Evolutionary conservation across 2,113 vertebrate genomes (phyloP), one percentile per base, ranked within the genome.

Genomic region (Platichthys flesus): DNA sequence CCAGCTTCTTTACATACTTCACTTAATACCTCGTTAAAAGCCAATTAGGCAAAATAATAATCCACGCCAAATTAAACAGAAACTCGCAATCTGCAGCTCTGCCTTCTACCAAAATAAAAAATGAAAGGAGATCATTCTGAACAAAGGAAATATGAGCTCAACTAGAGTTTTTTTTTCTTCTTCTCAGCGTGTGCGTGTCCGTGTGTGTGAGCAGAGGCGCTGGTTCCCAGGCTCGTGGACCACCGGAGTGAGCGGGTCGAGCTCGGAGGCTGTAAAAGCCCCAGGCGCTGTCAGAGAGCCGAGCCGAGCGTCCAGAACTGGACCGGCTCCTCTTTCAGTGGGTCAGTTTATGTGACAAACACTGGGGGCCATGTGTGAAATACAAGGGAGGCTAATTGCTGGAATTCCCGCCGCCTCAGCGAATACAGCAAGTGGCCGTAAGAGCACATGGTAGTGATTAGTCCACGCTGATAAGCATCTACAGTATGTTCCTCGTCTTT

Each of bases 391-490:
- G 78, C 89, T 91, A 94, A 94, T 89, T 94, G 92, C 91, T 92
- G 87, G 76, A 93, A 95, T 96, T 94, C 92, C 92, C 94, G 92
- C 92, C 58, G 81, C 93, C 93, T 94, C 92, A 80, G 89, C 92
- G 88, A 79, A 94, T 91, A 89, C 94, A 94, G n/a, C 75, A n/a
- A 76, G 24, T 83, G 93, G 93, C 89, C 85, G 88, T 93, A 73
- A 91, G 88, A 42, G 81, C 94, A 96, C 93, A 94, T 96, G 95
- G 93, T 91, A 95, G 93, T 93, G 93, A 94, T 94, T 92, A 91
- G 88, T 74, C 85, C 79, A 79, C 78, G 18, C 6, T 18, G 91
- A 91, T 88, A 87, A 77, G 52, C 55, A 91, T 88, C 87, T 81
- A 67, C 83, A 84, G 42, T 65, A 31, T 14, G 58, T 67, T 70